Evolutionary conservation across 2,113 vertebrate species (phyloP).

Genomic region (Eublepharis macularius): DNA sequence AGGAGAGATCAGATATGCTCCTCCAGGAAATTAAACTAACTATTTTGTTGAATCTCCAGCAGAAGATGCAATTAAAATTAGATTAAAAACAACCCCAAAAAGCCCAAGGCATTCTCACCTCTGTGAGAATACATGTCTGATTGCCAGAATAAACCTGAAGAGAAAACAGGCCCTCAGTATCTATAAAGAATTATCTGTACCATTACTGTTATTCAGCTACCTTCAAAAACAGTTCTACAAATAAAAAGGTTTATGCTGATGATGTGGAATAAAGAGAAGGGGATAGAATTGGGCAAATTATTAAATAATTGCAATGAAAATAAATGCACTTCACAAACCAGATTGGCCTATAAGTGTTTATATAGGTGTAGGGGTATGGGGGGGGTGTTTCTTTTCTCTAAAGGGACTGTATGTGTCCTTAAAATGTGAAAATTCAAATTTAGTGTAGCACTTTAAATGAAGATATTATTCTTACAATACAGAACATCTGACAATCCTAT

Average conservation of each 20-base stretch:
- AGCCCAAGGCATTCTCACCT: background rate
- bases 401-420: background rate
- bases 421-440: background rate
- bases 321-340: background rate
- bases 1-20: conserved; percentile 1
- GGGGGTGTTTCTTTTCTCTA: too few species aligned
- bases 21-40: conserved; percentile 56
- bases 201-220: background rate
- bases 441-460: background rate
- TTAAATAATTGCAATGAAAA: background rate
- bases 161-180: background rate
- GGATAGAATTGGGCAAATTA: background rate
- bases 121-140: background rate
- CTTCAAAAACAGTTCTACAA: background rate
- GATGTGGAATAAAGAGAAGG: background rate
- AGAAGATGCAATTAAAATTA: conserved; percentile 53
- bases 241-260: background rate
- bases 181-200: background rate
- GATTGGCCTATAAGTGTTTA: background rate
- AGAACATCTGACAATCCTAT: background rate
- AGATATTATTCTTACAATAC: background rate
- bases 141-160: conserved; percentile 27
- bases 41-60: conserved; percentile 23
- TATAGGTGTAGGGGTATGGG: too few species aligned
- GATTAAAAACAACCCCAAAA: conserved; percentile 16